Percentiles rank a stretch among this genome's conserved stretches.
phyloP scores from a whole-genome alignment of 2,797 vertebrate species.

The Pyrocephalus nanus region DNA sequence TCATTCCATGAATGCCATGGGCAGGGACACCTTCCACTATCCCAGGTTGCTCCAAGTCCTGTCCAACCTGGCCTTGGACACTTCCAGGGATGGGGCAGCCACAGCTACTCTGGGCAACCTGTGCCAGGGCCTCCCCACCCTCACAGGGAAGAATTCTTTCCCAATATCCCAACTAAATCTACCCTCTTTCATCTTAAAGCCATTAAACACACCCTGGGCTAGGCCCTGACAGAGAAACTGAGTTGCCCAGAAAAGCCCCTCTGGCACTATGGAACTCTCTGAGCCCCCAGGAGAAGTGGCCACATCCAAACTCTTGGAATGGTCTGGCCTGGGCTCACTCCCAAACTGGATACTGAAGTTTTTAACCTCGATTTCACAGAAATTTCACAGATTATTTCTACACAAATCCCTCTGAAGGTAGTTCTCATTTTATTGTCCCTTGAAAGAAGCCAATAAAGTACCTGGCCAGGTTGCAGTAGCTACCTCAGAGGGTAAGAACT shows the following conservation, averaged over 20 bases:
- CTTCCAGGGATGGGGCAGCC: neutral
- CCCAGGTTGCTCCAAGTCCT: accelerated
- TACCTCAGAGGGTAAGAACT: neutral
- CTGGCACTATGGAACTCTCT: neutral
- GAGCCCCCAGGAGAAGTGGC: neutral
- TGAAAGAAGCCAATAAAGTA: neutral
- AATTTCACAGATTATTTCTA: neutral
- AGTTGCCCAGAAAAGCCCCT: neutral
- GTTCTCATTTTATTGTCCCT: neutral
- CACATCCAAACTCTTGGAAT: neutral
- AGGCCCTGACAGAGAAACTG: neutral
- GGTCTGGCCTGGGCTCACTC: neutral
- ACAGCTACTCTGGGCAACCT: neutral
- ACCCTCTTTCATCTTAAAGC: neutral
- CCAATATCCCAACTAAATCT: neutral
- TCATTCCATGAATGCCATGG: neutral
- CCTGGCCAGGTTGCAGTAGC: neutral
- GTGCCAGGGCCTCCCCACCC: accelerated
- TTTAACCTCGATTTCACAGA: neutral
- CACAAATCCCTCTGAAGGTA: neutral
- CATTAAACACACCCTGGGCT: neutral
- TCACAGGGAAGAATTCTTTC: neutral
- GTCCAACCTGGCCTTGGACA: accelerated
- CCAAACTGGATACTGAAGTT: neutral
- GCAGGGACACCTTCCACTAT: accelerated